Base-by-base conservation (phyloP, 2,888 invertebrate genomes). In the Dasypogon diadema region DNA sequence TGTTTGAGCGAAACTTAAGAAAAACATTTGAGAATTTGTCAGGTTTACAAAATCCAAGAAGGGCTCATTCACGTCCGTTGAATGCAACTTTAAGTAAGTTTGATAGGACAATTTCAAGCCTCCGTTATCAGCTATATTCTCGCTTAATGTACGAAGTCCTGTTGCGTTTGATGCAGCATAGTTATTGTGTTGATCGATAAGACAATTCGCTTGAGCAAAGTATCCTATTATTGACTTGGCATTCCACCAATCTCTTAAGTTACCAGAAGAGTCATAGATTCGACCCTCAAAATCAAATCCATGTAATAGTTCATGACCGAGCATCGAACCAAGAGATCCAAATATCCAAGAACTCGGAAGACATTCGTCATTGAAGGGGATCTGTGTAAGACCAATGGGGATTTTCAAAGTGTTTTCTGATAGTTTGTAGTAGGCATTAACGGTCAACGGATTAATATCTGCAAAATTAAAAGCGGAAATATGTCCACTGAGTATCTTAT, bases 251-350 rank as follows among this genome's bases (percentile, higher is more conserved):
- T 60, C 18, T 16, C 18, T 1, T 16, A 46, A 18, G 16, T 51
- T 80, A n/a, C 85, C 83, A 63, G 70, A 75, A 85, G 95, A 95
- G 5, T 96, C 96, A 77, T 93, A 89, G 81, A 95, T 94, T 74
- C 95, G 90, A 70, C 96, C 94, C 12, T 92, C 91, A 81, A 93
- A 92, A 83, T 93, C 93, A 81, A 94, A 94, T 2, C 93, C 93
- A 82, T 95, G 95, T 0, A 94, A 93, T 72, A 95, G 93, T 87
- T 95, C 95, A 83, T 95, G 95, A 0, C 94, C 94, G 80, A 94
- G 93, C 3, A 94, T 92, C 81, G 92, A 93, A 1, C 95, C 95
- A 74, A 95, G 94, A 1, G 92, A 92, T n/a, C 93, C 94, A 81
- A 93, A 95, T 86, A 94, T 94, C 91, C 94, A 92, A 85, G 94